phyloP scores from a whole-genome alignment of 1,140 invertebrate species.

The Microplitis mediator region DNA sequence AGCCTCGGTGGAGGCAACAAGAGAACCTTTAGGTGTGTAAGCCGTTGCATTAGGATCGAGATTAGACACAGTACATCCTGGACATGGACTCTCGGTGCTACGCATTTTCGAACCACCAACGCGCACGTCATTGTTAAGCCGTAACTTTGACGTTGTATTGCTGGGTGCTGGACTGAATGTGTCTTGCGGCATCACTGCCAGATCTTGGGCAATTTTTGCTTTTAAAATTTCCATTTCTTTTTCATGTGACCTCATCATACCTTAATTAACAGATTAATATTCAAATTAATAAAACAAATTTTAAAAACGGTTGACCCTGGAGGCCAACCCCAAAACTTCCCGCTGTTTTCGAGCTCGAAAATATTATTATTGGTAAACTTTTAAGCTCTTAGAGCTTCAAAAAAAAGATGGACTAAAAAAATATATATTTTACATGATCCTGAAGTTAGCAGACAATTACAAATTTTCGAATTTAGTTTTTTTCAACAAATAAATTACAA shows the following conservation, averaged over 20 bases:
- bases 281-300: not conserved
- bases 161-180: conserved; percentile 62
- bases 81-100: conserved; percentile 55
- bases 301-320: too few relatives aligned
- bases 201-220: conserved; percentile 86
- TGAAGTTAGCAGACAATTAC: too few relatives aligned
- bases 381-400: too few relatives aligned
- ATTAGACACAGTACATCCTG: conserved; percentile 68
- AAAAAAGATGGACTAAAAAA: too few relatives aligned
- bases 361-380: too few relatives aligned
- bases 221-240: conserved; percentile 91
- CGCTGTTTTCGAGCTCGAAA: too few relatives aligned
- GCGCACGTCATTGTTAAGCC: conserved; percentile 60
- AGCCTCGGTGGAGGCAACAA: conserved; percentile 67
- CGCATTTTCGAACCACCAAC: conserved; percentile 56
- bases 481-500: too few relatives aligned
- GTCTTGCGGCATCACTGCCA: conserved; percentile 88
- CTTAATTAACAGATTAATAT: conserved; percentile 61
- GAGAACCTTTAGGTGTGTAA: conserved; percentile 81
- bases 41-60: conserved; percentile 91
- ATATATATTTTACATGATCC: too few relatives aligned
- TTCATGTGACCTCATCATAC: conserved; percentile 78
- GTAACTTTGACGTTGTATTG: conserved; percentile 67
- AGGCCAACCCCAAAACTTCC: too few relatives aligned
- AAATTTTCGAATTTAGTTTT: too few relatives aligned